Evolutionary conservation across 1,140 invertebrate species (phyloP), one percentile per base, ranked within the genome.

Genomic region (Helicoverpa armigera): DNA sequence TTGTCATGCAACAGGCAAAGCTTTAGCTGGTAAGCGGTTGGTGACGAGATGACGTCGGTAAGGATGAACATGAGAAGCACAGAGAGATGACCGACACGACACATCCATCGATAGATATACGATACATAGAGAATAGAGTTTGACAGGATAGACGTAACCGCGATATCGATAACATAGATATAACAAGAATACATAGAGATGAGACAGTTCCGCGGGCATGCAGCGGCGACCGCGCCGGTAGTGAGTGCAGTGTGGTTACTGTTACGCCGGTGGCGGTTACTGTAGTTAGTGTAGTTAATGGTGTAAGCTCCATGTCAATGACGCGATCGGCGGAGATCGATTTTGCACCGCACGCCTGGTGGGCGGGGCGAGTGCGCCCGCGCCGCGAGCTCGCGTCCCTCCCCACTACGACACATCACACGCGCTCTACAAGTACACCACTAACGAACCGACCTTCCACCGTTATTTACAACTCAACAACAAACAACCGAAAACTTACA

Each of bases 381-480:
- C 86, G 48, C 63, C 60, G 83, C 84, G 74, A 85, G n/a, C 56
- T 16, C 56, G 87, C 82, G 79, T 78, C 81, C 86, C 87, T 85
- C 87, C 91, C 50, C 69, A 70, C 67, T 72, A 54, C 69, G 69
- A 72, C 69, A 72, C 69, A 72, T 72, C 86, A 90, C 88, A 90
- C 84, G 88, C 89, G 85, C 80, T 90, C 89, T 92, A 94, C 89
- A 83, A 88, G 86, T 90, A 92, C 88, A 92, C 83, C 90, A 91
- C 90, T 93, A 91, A 85, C 83, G 85, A 86, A 86, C 89, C 92
- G 89, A 86, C 87, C 88, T 87, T 88, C 87, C 83, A 87, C 87
- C 92, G 90, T 95, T 95, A 95, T 95, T 95, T 94, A 95, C 95
- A 95, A 93, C 86, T 90, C 90, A 94, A 92, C 90, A 95, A 94